Conservation (phyloP, 1,140 invertebrate species). For the Penaeus vannamei region DNA sequence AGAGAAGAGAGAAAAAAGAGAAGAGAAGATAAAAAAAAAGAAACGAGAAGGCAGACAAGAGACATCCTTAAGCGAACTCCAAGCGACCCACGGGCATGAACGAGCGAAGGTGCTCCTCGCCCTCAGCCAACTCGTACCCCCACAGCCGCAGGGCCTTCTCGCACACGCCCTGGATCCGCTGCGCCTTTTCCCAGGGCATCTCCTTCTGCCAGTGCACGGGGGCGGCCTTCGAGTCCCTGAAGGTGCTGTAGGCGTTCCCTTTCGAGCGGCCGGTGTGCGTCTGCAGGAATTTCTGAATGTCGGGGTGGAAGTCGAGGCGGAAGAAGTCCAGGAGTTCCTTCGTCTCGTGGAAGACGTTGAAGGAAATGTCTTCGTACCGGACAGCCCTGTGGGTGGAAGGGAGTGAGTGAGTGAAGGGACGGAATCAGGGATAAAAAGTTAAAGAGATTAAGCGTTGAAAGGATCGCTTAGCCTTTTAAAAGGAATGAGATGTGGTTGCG, state of each 20-base stretch:
- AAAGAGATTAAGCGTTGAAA: too few relatives aligned
- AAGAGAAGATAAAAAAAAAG: too few relatives aligned
- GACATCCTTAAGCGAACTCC: too few relatives aligned
- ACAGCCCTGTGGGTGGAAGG: slow-evolving; percentile 77
- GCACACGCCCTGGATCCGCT: slow-evolving; percentile 78
- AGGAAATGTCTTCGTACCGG: slow-evolving; percentile 88
- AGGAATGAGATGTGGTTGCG: too few relatives aligned
- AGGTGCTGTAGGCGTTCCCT: slow-evolving; percentile 86
- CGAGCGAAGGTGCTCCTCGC: slow-evolving; percentile 46
- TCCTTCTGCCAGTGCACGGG: slow-evolving; percentile 87
- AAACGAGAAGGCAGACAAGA: too few relatives aligned
- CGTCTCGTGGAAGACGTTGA: slow-evolving; percentile 80
- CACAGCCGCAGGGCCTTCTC: slow-evolving; percentile 83
- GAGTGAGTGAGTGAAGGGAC: too few relatives aligned
- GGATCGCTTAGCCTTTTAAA: too few relatives aligned
- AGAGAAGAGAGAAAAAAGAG: too few relatives aligned
- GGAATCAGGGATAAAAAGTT: too few relatives aligned
- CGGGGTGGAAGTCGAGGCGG: slow-evolving; percentile 80
- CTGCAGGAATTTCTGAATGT: slow-evolving; percentile 82
- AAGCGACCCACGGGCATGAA: too few relatives aligned
- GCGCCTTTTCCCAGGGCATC: slow-evolving; percentile 76
- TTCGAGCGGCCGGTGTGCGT: slow-evolving; percentile 85
- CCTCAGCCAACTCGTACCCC: slow-evolving; percentile 77
- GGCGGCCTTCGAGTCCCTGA: slow-evolving; percentile 84
- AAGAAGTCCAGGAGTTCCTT: slow-evolving; percentile 83